Base-by-base conservation (phyloP, 2,797 vertebrate genomes). In the Chelonia mydas region DNA sequence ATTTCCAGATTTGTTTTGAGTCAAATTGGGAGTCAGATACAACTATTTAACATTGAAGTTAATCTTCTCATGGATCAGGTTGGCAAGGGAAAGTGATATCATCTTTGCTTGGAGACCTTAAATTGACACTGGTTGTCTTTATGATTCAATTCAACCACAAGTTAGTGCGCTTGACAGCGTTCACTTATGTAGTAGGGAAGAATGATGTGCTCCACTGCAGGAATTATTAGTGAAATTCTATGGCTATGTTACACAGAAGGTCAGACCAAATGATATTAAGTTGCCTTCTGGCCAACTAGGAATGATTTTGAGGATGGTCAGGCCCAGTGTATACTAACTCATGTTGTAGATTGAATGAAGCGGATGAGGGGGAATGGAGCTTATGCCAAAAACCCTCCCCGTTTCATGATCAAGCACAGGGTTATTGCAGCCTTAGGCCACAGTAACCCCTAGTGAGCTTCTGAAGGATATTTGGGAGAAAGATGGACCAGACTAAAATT, bases 81-180 rank as follows among this genome's bases (percentile, higher is more conserved):
- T 96, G 82, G 80, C 87, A 94, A 91, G 47, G 84, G 85, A 95
- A 82, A 89, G 86, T 72, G 84, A 37, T 95, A 95, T 87, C 49
- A 93, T 95, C 76, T 87, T 95, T 15, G 80, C 79, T 33, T 93
- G 72, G 53, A 89, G 84, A 95, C 83, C 83, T 93, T 95, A 95
- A 94, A 96, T 84, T 94, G 86, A 95, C 65, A 92, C 89, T 90
- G 94, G 86, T 93, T 96, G 92, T 91, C 93, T 97, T 94, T 90
- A 87, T 97, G 65, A 78, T 54, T 91, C 57, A 82, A 86, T 82
- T 80, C 93, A 96, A 94, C 77, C 65, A 0, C 84, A 97, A 84
- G 27, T 85, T 96, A 91, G 74, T 93, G 3, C 11, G 17, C 81
- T 91, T 90, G 93, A 95, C 94, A 91, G 33, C 86, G 81, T 94